phyloP scores from a whole-genome alignment of 1,140 invertebrate species.

The Diorhabda carinulata region DNA sequence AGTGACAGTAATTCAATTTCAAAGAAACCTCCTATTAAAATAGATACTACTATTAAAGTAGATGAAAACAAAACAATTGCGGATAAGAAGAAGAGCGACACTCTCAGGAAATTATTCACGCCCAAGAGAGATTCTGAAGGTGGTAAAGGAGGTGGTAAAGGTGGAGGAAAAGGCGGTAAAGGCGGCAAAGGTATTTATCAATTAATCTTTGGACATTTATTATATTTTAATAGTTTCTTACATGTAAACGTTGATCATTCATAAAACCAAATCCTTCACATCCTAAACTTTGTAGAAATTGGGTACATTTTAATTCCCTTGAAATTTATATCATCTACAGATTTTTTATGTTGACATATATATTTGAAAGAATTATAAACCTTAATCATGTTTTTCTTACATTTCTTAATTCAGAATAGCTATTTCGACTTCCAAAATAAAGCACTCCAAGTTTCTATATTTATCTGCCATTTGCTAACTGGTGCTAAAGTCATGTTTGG shows the following conservation, averaged over 20 bases:
- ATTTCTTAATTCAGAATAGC: too few relatives aligned
- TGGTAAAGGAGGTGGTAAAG: constrained; percentile 52
- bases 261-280: background rate
- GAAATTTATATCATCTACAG: too few relatives aligned
- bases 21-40: constrained; percentile 20
- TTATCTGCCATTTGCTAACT: too few relatives aligned
- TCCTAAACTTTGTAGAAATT: too few relatives aligned
- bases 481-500: too few relatives aligned
- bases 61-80: constrained; percentile 54
- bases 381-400: too few relatives aligned
- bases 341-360: too few relatives aligned
- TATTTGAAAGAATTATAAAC: too few relatives aligned
- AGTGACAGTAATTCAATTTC: constrained; percentile 18
- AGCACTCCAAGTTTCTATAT: too few relatives aligned
- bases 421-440: too few relatives aligned
- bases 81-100: constrained; percentile 70
- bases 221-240: background rate
- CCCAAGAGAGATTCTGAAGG: constrained; percentile 46
- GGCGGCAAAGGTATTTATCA: constrained; percentile 50
- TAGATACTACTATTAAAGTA: constrained; percentile 42
- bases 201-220: constrained; percentile 18
- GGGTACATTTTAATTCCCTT: background rate
- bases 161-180: constrained; percentile 56
- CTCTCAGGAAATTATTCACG: constrained; percentile 62
- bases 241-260: background rate